Base-by-base conservation (phyloP, 1,140 invertebrate genomes). In the Rhysida immarginata region DNA sequence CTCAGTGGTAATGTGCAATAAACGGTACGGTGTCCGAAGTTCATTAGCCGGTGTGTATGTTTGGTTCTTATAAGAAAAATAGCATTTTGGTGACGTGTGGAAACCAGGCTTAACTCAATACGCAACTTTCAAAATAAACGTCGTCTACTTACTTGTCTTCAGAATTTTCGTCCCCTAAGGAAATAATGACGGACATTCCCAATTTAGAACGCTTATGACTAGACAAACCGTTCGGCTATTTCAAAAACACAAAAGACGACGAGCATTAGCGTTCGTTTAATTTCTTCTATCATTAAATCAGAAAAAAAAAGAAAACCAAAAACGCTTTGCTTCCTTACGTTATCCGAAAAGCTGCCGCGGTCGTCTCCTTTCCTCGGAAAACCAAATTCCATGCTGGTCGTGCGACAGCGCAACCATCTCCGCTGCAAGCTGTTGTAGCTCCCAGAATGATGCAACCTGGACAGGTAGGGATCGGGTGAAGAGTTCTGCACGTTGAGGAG, bases 131-230 rank as follows among this genome's bases (percentile, higher is more conserved):
- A 16, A 53, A 45, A n/a, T 41, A 25, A 3, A 48, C 20, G 21
- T 53, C 46, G 55, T 44, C 53, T 25, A 49, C 26, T 45, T 55
- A 60, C 54, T 52, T 60, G n/a, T 63, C 46, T 26, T 62, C 44
- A 46, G 60, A 57, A 23, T 61, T 57, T 29, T 61, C 50, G 35
- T 63, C 60, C 49, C 56, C 58, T 42, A 65, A 54, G 18, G 57
- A 67, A 54, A 78, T 69, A 14, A 78, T 56, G 61, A 79, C 68
- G 2, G 73, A 74, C 14, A 79, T 63, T n/a, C 76, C 77, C 2
- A 78, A 64, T 58, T 76, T 74, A 2, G 71, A 74, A 58, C 70
- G 71, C 23, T 70, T 68, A 21, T 65, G 65, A 16, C 14, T 63
- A 63, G 24, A n/a, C 20, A 24, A 20, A 13, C 20, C 43, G 2